Base-by-base conservation (phyloP, 2,888 invertebrate species). In the Apamea crenata region DNA sequence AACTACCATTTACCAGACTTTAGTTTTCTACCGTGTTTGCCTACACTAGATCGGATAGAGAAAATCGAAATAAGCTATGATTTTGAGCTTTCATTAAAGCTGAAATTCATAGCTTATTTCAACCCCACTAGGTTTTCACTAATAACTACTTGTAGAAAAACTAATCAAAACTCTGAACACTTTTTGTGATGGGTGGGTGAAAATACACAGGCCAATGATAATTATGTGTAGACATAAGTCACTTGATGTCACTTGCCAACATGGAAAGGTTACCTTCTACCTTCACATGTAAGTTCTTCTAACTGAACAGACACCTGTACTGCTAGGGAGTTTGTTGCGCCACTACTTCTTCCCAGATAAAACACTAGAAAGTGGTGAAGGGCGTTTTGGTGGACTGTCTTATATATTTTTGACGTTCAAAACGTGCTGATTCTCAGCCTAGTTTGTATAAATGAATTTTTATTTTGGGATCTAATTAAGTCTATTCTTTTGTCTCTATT, bases 1-100 rank as follows among this genome's bases (percentile, higher is more conserved):
- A 75, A 73, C 56, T 29, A 53, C n/a, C 67, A 67, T 40, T 67
- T 40, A 67, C 40, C 40, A 67, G n/a, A n/a, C 10, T 67, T 67
- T 67, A n/a, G 40, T 40, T n/a, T 40, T 67, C 40, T 40, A 40
- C 5, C n/a, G 1, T 67, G n/a, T 67, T 40, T 67, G 5, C 40
- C 14, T 16, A 25, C 10, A 53, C 63, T 59, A 44, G 67, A 61
- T 68, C 47, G 63, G 63, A 78, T 29, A 32, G 47, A 40, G 16
- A 61, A 68, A 1, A 79, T 79, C 2, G 21, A n/a, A 18, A 36
- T 36, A 44, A 21, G 5, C 12, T 6, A 36, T 56, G 44, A 29
- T 10, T 18, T 32, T 50, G 16, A 63, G 63, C 4, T 79, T 50
- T 16, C 40, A 7, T 44, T 4, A 59, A n/a, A n/a, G n/a, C n/a